Percentiles rank a stretch among this genome's conserved stretches.
These are phyloP conservation scores for Heliconius melpomene DNA, from an alignment of 1,140 invertebrate species.

Conservation along the genomic window DNA sequence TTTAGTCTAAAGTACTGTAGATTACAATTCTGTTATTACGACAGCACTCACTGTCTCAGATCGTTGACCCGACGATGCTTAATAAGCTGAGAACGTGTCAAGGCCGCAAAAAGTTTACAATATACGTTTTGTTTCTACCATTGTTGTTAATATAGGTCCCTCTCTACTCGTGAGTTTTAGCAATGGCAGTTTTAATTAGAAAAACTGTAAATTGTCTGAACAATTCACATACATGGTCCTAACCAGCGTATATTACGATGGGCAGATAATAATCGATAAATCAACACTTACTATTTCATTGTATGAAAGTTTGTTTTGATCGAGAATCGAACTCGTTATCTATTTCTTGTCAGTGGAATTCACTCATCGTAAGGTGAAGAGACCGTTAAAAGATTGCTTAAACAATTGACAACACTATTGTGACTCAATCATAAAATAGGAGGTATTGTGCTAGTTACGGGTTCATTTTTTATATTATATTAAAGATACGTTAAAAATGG, in stretches of 20 bases:
- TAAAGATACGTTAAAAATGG: too few relatives aligned
- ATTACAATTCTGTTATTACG: constrained; percentile 22
- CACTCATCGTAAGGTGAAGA: not conserved
- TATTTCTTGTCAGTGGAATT: not conserved
- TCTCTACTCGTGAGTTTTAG: not conserved
- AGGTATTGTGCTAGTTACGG: too few relatives aligned
- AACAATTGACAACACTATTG: not conserved
- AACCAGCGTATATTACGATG: not conserved
- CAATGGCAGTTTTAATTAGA: not conserved
- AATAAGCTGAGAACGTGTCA: constrained; percentile 26
- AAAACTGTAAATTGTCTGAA: not conserved
- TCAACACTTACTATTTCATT: not conserved
- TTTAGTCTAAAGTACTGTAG: not conserved
- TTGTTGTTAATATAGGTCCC: not conserved
- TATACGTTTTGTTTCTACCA: constrained; percentile 4
- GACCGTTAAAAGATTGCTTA: not conserved
- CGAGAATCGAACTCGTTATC: not conserved
- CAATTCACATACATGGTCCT: not conserved
- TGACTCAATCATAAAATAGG: not conserved
- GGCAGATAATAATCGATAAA: not conserved
- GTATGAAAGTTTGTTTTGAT: not conserved
- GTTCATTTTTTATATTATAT: too few relatives aligned
- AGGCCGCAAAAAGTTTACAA: constrained; percentile 19
- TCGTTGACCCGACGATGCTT: constrained; percentile 20
- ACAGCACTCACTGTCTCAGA: constrained; percentile 10